These are phyloP conservation scores for Montifringilla adamsi DNA, from an alignment of 2,113 vertebrate species.

Conservation along the genomic window DNA sequence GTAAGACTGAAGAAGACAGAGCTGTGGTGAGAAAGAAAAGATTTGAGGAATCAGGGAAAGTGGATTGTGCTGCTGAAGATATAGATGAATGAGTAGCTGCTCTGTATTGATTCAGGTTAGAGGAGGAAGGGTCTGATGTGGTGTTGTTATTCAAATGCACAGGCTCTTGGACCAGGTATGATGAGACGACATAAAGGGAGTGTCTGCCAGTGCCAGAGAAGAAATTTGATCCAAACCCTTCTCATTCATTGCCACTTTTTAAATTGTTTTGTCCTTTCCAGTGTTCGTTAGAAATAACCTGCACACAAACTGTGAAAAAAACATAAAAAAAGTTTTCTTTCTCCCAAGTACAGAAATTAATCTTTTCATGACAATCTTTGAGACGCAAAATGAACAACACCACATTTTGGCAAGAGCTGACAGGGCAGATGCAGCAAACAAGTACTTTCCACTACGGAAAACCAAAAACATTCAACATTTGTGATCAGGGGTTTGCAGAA, in stretches of 20 bases:
- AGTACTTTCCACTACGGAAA: slow-evolving; percentile 39
- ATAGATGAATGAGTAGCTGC: background rate
- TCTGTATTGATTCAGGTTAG: background rate
- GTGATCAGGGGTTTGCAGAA: slow-evolving; percentile 49
- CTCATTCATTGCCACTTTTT: background rate
- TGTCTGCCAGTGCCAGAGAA: background rate
- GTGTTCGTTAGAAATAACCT: background rate
- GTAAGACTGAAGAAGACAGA: background rate
- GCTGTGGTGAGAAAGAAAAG: background rate
- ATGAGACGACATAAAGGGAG: background rate
- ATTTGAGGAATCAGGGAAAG: background rate
- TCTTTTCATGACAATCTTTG: slow-evolving; percentile 3
- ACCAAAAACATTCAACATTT: slow-evolving; percentile 48
- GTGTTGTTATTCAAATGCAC: background rate
- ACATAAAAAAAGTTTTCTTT: background rate
- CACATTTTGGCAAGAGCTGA: slow-evolving; percentile 47
- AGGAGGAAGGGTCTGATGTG: background rate
- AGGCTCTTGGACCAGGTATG: background rate
- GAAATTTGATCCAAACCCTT: background rate
- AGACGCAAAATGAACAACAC: slow-evolving; percentile 14
- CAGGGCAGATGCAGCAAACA: background rate
- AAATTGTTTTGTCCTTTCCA: background rate
- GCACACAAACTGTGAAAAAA: background rate
- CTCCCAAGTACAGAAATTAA: background rate
- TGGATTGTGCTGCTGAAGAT: background rate